Conservation (phyloP, 2,888 invertebrate genomes). For the Ferdinandea cuprea region DNA sequence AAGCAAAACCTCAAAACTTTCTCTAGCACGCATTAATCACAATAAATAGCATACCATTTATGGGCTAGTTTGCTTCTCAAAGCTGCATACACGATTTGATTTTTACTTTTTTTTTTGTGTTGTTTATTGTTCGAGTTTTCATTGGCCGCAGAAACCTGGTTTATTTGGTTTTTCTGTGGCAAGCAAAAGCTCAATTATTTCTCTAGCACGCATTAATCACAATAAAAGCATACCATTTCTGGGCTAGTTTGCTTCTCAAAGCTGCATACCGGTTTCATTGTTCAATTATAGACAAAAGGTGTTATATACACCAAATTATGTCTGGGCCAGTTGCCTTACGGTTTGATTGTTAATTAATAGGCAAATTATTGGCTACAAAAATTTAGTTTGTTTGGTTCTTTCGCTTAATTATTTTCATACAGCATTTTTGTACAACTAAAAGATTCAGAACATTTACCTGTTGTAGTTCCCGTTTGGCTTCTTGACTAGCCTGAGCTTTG, state of each 20-base stretch:
- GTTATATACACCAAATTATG: no score
- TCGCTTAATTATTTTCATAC: slow-evolving; percentile 33
- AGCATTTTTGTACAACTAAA: slow-evolving; percentile 51
- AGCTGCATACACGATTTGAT: slow-evolving; percentile 5
- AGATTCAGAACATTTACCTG: slow-evolving; percentile 75
- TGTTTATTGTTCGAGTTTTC: slow-evolving; percentile 39
- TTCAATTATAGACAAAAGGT: no score
- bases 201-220: slow-evolving; percentile 54
- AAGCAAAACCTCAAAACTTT: slow-evolving; percentile 53
- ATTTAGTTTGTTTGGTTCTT: slow-evolving; percentile 18
- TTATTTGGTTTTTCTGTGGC: slow-evolving; percentile 33
- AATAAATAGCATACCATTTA: slow-evolving; percentile 43
- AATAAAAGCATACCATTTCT: slow-evolving; percentile 41
- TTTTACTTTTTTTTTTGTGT: neutral
- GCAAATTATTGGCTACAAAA: slow-evolving; percentile 61
- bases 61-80: slow-evolving; percentile 39
- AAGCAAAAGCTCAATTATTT: slow-evolving; percentile 52
- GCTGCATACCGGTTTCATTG: neutral
- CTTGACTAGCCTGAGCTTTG: slow-evolving; percentile 92
- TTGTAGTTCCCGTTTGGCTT: slow-evolving; percentile 91
- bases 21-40: slow-evolving; percentile 54
- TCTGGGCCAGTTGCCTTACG: no score
- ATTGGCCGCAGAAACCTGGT: slow-evolving; percentile 55
- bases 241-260: slow-evolving; percentile 40
- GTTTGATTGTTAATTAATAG: slow-evolving; percentile 44